phyloP scores from a whole-genome alignment of 1,140 invertebrate species.

The Micrasema minimum region DNA sequence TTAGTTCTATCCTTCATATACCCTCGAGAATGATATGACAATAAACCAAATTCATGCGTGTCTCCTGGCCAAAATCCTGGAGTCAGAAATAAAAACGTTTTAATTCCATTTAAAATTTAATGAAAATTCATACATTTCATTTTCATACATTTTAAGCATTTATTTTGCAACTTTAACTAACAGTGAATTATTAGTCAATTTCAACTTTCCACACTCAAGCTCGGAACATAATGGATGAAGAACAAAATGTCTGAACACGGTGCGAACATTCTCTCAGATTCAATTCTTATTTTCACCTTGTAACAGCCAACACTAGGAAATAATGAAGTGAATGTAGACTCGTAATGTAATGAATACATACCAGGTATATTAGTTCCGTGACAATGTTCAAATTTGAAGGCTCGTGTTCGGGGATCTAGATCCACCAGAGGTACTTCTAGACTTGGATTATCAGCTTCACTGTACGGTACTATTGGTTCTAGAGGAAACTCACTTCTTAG shows the following conservation, averaged over 20 bases:
- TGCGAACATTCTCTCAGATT: too few species aligned
- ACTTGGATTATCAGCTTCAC: constrained; percentile 68
- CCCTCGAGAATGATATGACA: constrained; percentile 77
- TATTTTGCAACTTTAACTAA: too few species aligned
- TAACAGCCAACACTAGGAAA: too few species aligned
- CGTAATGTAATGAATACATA: constrained; percentile 59
- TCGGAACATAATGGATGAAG: too few species aligned
- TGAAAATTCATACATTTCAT: too few species aligned
- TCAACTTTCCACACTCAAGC: too few species aligned
- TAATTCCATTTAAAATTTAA: background rate
- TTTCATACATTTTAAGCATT: too few species aligned
- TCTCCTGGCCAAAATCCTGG: constrained; percentile 85
- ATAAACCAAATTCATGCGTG: constrained; percentile 76
- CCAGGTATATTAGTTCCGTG: constrained; percentile 81
- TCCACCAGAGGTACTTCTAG: constrained; percentile 68
- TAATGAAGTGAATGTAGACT: too few species aligned
- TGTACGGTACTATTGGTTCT: constrained; percentile 68
- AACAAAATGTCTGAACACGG: too few species aligned
- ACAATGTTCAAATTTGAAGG: constrained; percentile 65
- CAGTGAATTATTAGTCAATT: too few species aligned
- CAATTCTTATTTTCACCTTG: too few species aligned
- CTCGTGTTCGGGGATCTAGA: constrained; percentile 69
- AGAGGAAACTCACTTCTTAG: constrained; percentile 74
- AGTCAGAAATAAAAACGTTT: constrained; percentile 32
- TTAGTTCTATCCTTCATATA: constrained; percentile 65